These are phyloP conservation scores for Euplagia quadripunctaria DNA, from an alignment of 2,888 invertebrate genomes.

Conservation along the genomic window DNA sequence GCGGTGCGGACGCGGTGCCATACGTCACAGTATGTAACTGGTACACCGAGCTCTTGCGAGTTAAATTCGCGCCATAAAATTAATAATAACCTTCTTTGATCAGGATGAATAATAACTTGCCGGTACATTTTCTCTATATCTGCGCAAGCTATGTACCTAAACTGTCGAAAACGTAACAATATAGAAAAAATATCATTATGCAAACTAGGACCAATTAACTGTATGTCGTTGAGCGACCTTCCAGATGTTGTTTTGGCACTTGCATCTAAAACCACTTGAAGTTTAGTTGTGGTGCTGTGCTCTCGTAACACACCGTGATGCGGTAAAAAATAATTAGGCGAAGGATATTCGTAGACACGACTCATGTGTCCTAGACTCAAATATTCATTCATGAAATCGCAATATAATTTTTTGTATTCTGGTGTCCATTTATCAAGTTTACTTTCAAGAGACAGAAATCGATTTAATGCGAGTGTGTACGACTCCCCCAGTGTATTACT, in stretches of 20 bases:
- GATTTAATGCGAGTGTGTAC: constrained; percentile 18
- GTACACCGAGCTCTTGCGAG: too few relatives aligned
- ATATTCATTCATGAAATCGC: constrained; percentile 18
- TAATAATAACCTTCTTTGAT: too few relatives aligned
- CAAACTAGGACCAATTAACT: constrained; percentile 29
- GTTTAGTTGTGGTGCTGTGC: constrained; percentile 19
- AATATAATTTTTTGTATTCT: constrained; percentile 15
- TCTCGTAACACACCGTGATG: constrained; percentile 18
- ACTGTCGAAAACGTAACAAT: constrained; percentile 36
- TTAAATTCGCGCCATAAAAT: too few relatives aligned
- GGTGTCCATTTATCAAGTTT: constrained; percentile 20
- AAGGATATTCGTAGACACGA: not conserved
- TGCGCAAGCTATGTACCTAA: constrained; percentile 27
- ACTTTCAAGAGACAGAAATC: constrained; percentile 28
- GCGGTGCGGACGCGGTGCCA: too few relatives aligned
- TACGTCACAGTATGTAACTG: too few relatives aligned
- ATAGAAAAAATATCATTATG: constrained; percentile 40
- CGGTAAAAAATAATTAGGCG: constrained; percentile 19
- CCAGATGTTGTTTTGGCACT: constrained; percentile 30
- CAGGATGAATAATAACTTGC: too few relatives aligned
- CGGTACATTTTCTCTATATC: too few relatives aligned
- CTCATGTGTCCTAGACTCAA: constrained; percentile 12
- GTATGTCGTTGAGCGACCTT: constrained; percentile 42
- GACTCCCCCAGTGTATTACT: constrained; percentile 16
- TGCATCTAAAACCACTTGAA: constrained; percentile 35